Evolutionary conservation across 1,140 invertebrate species (phyloP), one percentile per base, ranked within the genome.

Genomic region (Nixonia krombeini): DNA sequence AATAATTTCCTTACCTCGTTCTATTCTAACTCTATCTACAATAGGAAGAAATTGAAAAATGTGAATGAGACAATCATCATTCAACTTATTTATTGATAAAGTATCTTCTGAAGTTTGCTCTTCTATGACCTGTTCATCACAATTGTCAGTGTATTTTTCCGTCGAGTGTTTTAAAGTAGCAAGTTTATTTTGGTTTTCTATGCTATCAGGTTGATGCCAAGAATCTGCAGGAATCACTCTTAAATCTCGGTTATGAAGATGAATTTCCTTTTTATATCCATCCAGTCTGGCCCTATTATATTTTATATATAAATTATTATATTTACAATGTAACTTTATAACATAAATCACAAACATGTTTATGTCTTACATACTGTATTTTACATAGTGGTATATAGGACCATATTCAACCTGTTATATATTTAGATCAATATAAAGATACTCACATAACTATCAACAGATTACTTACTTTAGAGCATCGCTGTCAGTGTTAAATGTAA

Each of bases 201-300:
- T 59, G 31, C 63, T 81, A 21, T 83, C 82, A 7, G 83, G 83
- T 52, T 85, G 83, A 66, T 85, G 80, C 83, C 83, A 85, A 16
- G 81, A 76, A 55, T 85, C 80, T 6, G 83, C 83, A 40, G 79
- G 59, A 6, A 73, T 57, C 0, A 85, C 76, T 64, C 73, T 72
- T 12, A 85, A 64, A 25, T 79, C 67, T 65, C 80, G 70, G 42
- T 79, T 80, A 38, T 84, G 81, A 13, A 85, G 63, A 26, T 74
- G 55, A 41, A 83, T 76, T 52, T 63, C 42, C 49, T 72, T 75
- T 46, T 25, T 56, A 10, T 50, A 41, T 0, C 79, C 78, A 42
- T 74, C 76, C 40, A 50, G 31, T 59, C 70, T 55, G 1, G 81
- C 83, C 68, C 81, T 55, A 29, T n/a, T 47, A 53, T 55, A 29